A percentile compares a stretch with the other conserved stretches of the same genome.
Conservation (phyloP, 2,888 invertebrate species). For the Archips xylosteana region DNA sequence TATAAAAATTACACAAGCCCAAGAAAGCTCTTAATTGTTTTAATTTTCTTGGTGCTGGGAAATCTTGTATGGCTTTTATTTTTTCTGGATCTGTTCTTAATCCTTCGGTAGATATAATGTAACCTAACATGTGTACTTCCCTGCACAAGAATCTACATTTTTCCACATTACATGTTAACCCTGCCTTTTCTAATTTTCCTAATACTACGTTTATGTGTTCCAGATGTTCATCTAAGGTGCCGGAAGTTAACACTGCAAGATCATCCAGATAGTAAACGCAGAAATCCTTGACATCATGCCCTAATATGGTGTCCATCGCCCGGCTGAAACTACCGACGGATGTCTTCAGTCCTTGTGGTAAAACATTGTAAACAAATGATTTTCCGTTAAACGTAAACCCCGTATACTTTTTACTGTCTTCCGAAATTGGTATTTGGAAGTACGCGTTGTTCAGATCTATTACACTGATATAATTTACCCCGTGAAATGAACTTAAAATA, state of each 20-base stretch:
- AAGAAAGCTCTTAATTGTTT: conserved; percentile 49
- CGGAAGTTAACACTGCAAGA: conserved; percentile 45
- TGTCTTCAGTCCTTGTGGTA: conserved; percentile 47
- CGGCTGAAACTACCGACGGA: conserved; percentile 46
- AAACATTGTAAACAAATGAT: conserved; percentile 43
- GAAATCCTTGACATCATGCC: conserved; percentile 46
- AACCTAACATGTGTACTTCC: conserved; percentile 46
- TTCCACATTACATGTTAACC: conserved; percentile 17
- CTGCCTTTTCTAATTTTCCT: not conserved
- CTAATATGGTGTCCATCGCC: conserved; percentile 43
- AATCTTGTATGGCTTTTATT: conserved; percentile 42
- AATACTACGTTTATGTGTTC: conserved; percentile 46
- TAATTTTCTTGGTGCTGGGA: conserved; percentile 45
- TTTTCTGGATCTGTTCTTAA: conserved; percentile 42
- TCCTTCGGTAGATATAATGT: conserved; percentile 44
- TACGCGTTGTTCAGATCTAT: conserved; percentile 46
- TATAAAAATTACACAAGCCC: conserved; percentile 49
- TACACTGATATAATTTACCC: conserved; percentile 37
- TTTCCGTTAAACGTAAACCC: conserved; percentile 42
- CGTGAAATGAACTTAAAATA: conserved; percentile 12
- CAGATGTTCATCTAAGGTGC: conserved; percentile 44
- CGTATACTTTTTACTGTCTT: conserved; percentile 39
- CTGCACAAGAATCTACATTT: conserved; percentile 44
- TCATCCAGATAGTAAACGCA: conserved; percentile 50
- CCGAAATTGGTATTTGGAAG: not conserved